A percentile compares a stretch with the other conserved stretches of the same genome.
phyloP scores from a whole-genome alignment of 1,140 invertebrate species.

The Lepeophtheirus salmonis region DNA sequence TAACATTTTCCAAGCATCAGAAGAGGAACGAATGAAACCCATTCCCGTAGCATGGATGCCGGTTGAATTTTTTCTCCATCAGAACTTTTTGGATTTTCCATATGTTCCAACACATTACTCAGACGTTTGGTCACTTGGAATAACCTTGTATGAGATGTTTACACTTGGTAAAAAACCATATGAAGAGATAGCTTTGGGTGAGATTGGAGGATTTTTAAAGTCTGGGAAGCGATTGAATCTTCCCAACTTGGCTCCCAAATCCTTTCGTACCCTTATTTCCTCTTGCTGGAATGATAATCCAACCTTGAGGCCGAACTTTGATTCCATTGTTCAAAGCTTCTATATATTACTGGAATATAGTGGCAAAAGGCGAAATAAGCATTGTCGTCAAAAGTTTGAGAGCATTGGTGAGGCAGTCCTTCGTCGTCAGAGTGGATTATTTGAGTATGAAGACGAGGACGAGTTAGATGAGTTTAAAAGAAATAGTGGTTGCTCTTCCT shows the following conservation, averaged over 20 bases:
- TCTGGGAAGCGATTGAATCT: neutral
- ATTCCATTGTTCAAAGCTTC: neutral
- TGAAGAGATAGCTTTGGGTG: neutral
- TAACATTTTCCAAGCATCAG: neutral
- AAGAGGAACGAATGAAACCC: neutral
- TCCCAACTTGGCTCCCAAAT: neutral
- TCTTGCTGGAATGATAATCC: conserved; percentile 1
- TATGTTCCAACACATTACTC: neutral
- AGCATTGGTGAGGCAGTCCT: neutral
- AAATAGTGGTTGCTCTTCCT: neutral
- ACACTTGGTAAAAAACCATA: neutral
- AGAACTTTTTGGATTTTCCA: neutral
- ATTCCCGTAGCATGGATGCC: conserved; percentile 3
- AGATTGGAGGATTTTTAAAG: neutral
- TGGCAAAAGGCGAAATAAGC: neutral
- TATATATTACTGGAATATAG: neutral
- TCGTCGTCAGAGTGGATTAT: neutral
- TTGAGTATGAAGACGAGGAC: neutral
- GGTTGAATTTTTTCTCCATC: neutral
- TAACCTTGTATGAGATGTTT: neutral
- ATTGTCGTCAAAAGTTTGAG: neutral
- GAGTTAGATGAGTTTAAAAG: neutral
- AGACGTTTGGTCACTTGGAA: conserved; percentile 6
- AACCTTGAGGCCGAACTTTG: conserved; percentile 1
- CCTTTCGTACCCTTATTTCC: neutral